phyloP scores from a whole-genome alignment of 1,140 invertebrate species.

The Heliconius melpomene region DNA sequence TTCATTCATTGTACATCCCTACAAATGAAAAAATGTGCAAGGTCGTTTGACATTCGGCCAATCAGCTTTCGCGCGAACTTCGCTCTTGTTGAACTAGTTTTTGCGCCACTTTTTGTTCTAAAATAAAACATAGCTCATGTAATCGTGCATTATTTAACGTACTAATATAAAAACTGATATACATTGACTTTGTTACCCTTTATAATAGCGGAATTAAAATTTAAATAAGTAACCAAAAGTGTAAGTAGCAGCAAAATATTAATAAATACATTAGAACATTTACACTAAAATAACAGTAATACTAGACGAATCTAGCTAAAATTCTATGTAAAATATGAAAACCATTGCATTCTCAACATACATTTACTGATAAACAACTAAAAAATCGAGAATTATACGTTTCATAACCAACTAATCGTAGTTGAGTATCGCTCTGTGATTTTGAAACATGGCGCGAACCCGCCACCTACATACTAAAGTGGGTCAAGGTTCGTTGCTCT shows the following conservation, averaged over 20 bases:
- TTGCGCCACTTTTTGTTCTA: conserved; percentile 42
- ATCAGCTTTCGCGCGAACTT: conserved; percentile 53
- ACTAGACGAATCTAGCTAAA: neutral
- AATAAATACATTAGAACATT: neutral
- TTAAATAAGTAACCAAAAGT: neutral
- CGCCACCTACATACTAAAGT: conserved; percentile 36
- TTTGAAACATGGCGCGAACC: conserved; percentile 29
- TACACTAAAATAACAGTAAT: neutral
- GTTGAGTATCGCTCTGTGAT: neutral
- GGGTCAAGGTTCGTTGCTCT: conserved; percentile 46
- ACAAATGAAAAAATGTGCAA: conserved; percentile 59
- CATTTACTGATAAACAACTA: neutral
- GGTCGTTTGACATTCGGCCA: conserved; percentile 55
- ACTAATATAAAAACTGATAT: conserved; percentile 4
- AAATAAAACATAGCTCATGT: conserved; percentile 32
- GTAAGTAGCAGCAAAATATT: neutral
- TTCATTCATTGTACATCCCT: conserved; percentile 41
- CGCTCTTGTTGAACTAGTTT: conserved; percentile 44
- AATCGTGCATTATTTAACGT: conserved; percentile 19
- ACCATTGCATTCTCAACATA: neutral
- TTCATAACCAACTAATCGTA: neutral
- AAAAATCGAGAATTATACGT: neutral
- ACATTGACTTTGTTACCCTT: neutral
- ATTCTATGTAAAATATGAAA: neutral
- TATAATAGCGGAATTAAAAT: neutral